Base-by-base conservation (phyloP, 2,113 vertebrate genomes). In the Galemys pyrenaicus region DNA sequence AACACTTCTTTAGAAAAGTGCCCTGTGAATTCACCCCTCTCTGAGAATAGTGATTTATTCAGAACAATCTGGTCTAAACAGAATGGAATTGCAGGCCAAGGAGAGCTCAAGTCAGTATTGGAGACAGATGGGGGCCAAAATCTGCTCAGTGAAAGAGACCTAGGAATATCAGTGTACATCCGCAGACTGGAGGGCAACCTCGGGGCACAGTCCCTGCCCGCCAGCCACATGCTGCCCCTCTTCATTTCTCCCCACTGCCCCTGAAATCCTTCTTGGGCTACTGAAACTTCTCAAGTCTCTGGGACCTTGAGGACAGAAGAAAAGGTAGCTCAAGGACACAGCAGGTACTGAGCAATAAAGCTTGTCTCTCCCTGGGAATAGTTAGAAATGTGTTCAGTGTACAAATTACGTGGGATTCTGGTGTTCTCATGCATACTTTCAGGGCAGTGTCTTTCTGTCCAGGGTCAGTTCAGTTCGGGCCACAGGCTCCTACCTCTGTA, bases 41-140 rank as follows among this genome's bases (percentile, higher is more conserved):
- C 95, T 93, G 73, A 93, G 58, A 71, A 82, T 0, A 3, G 41
- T 91, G 96, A 97, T 96, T 97, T 96, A 97, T 97, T 96, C 58
- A 2, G 62, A 96, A 32, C 90, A 74, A 49, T 94, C 85, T 90
- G 32, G 41, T 90, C 0, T 67, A 92, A 96, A 78, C 80, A 49
- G 91, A 90, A 85, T 87, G 95, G 96, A 97, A 97, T 80, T 84
- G n/a, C 80, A 93, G 92, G 93, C 82, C 91, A 26, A 96, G 94
- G 87, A 95, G 93, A 93, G 44, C 94, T 97, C 94, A 89, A 96
- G 95, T 97, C 94, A 95, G 96, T 90, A 93, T 84, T 75, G 56
- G 91, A 96, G 90, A 51, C 62, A 92, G 82, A 95, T 62, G 15
- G 3, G 65, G 92, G 97, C 97, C 94, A 94, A 94, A 97, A 78